Conservation (phyloP, 2,113 vertebrate genomes). For the Varanus komodoensis region DNA sequence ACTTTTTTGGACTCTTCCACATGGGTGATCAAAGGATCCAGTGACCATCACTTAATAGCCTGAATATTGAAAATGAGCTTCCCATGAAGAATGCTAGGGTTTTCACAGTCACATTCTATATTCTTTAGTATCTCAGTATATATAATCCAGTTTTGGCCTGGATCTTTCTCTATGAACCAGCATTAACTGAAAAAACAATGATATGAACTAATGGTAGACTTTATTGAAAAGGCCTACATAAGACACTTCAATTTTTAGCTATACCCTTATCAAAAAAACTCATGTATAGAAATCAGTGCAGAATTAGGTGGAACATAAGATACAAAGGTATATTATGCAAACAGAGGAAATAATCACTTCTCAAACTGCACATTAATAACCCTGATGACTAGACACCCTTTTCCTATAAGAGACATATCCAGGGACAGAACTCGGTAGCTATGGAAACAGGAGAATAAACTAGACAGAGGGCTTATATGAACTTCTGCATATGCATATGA, state of each 20-base stretch:
- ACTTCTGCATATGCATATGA: conserved; percentile 10
- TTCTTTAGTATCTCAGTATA: too few relatives aligned
- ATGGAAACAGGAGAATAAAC: conserved; percentile 39
- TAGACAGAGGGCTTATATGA: conserved; percentile 1
- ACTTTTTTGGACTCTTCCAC: not conserved
- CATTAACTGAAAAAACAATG: not conserved
- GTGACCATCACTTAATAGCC: not conserved
- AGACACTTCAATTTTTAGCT: not conserved
- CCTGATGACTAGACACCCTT: conserved; percentile 20
- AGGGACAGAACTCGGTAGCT: not conserved
- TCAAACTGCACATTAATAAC: conserved; percentile 8
- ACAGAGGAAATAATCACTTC: conserved; percentile 17
- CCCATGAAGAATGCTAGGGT: not conserved
- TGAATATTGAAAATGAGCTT: not conserved
- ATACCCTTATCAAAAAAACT: not conserved
- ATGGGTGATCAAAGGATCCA: not conserved
- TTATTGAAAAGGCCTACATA: not conserved
- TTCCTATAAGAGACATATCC: not conserved
- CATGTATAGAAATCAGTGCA: conserved; percentile 9
- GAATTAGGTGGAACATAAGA: conserved; percentile 9
- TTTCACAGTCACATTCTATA: not conserved
- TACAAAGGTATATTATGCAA: not conserved
- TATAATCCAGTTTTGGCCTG: not conserved
- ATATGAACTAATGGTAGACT: not conserved
- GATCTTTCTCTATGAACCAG: not conserved